These are phyloP conservation scores for Lipotes vexillifer DNA, from an alignment of 2,113 vertebrate genomes.

Conservation along the genomic window DNA sequence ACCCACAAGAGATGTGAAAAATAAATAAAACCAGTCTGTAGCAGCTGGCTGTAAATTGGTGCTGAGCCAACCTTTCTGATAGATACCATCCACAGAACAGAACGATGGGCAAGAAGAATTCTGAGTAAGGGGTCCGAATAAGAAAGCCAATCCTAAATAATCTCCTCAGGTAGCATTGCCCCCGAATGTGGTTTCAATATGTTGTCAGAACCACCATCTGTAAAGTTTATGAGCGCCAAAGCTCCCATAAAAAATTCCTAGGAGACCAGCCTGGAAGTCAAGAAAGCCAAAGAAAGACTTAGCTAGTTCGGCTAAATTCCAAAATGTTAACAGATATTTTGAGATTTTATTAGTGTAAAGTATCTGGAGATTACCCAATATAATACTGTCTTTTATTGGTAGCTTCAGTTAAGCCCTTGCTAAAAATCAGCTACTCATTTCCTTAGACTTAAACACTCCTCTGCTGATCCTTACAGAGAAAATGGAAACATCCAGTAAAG, in stretches of 20 bases:
- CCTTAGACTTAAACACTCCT: not conserved
- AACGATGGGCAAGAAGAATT: not conserved
- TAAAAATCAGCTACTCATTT: not conserved
- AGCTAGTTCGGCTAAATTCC: not conserved
- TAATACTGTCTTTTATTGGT: not conserved
- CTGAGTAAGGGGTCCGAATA: not conserved
- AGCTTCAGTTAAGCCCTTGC: not conserved
- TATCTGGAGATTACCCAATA: not conserved
- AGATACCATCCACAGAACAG: not conserved
- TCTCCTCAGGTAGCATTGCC: not conserved
- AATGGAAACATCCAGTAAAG: not conserved
- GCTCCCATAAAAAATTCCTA: slow-evolving; percentile 1
- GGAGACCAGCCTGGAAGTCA: slow-evolving; percentile 1
- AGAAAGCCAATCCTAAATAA: not conserved
- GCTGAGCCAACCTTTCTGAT: not conserved
- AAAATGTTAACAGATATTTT: not conserved
- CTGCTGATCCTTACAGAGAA: not conserved
- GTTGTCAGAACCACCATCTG: not conserved
- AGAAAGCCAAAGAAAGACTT: not conserved
- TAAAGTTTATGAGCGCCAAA: not conserved
- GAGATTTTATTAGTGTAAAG: not conserved
- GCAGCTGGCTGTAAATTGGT: not conserved
- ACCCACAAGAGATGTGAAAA: not conserved
- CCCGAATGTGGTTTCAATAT: not conserved
- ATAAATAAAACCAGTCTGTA: not conserved